These are phyloP conservation scores for Melieria picta DNA, from an alignment of 2,888 invertebrate genomes.

Conservation along the genomic window DNA sequence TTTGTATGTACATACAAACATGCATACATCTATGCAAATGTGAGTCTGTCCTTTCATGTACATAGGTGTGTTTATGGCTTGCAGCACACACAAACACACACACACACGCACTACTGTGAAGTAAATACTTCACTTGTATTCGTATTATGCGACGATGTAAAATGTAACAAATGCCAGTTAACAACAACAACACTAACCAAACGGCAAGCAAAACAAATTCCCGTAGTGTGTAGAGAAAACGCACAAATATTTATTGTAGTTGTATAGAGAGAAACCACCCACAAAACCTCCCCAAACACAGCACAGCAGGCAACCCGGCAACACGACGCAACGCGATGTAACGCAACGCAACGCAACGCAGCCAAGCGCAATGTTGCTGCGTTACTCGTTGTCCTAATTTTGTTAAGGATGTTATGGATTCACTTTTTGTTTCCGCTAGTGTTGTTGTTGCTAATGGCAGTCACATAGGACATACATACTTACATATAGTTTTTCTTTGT, in stretches of 20 bases:
- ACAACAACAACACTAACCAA: background rate
- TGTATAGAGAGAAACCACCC: background rate
- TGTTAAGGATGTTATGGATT: conserved; percentile 23
- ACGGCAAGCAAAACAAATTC: background rate
- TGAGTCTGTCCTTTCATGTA: conserved; percentile 14
- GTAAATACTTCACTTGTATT: conserved; percentile 3
- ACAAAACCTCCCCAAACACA: background rate
- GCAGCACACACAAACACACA: background rate
- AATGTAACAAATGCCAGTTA: conserved; percentile 1
- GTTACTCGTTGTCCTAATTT: conserved; percentile 30
- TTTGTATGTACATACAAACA: conserved; percentile 1
- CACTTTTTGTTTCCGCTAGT: background rate
- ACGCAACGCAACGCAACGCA: conserved; percentile 13
- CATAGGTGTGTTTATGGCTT: background rate
- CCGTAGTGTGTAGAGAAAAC: too few species aligned
- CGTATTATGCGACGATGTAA: too few species aligned
- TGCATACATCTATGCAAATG: background rate
- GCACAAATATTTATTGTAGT: too few species aligned
- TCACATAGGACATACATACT: too few species aligned
- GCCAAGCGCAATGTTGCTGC: conserved; percentile 22
- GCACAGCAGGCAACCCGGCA: too few species aligned
- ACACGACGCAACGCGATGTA: background rate
- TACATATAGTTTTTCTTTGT: background rate
- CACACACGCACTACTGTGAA: too few species aligned
- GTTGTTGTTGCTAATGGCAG: background rate